Percentiles rank a stretch among this genome's conserved stretches.
These are phyloP conservation scores for Scaptomyza montana DNA, from an alignment of 1,140 invertebrate genomes.

Conservation along the genomic window DNA sequence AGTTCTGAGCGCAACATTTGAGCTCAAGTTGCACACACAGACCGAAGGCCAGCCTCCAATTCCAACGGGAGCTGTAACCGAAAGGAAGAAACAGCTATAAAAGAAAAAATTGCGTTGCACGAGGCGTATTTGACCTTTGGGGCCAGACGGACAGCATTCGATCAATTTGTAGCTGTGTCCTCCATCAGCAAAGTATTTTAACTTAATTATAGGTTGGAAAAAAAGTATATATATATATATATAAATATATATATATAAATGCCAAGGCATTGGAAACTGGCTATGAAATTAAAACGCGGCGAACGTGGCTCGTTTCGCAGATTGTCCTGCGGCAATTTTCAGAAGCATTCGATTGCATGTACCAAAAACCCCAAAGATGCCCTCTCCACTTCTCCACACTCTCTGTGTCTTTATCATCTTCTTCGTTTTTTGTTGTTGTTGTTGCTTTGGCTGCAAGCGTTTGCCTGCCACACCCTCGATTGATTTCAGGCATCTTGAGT, in stretches of 20 bases:
- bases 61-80: conserved; percentile 70
- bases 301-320: conserved; percentile 61
- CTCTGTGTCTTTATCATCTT: background rate
- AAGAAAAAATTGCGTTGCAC: conserved; percentile 46
- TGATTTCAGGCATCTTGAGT: conserved; percentile 72
- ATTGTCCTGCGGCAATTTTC: conserved; percentile 76
- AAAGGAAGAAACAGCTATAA: background rate
- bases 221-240: too few relatives aligned
- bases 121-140: conserved; percentile 68
- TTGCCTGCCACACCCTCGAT: conserved; percentile 70
- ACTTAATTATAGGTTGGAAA: conserved; percentile 72
- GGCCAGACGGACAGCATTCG: conserved; percentile 52
- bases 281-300: conserved; percentile 55
- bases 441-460: conserved; percentile 59
- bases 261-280: conserved; percentile 16
- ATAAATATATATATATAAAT: too few relatives aligned
- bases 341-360: conserved; percentile 76
- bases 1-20: conserved; percentile 43
- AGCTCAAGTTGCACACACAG: conserved; percentile 7
- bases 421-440: background rate
- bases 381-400: background rate
- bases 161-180: conserved; percentile 73
- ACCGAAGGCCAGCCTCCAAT: conserved; percentile 40
- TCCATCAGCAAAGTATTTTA: conserved; percentile 66
- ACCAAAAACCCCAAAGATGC: conserved; percentile 6